Conservation (phyloP, 2,888 invertebrate species). For the Agonopterix subpropinquella region DNA sequence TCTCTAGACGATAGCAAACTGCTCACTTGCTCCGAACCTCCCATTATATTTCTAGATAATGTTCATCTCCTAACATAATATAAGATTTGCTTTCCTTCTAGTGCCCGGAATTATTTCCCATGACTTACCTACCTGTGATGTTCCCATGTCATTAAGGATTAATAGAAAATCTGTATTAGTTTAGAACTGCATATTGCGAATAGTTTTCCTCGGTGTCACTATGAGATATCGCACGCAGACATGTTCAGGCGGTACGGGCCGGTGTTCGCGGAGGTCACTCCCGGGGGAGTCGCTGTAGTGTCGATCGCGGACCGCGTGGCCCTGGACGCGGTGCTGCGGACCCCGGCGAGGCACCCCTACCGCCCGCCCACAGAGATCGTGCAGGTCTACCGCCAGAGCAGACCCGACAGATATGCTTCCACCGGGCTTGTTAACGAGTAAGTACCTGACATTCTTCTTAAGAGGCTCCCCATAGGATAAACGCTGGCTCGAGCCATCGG, state of each 20-base stretch:
- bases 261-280: slow-evolving; percentile 86
- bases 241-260: slow-evolving; percentile 84
- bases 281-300: slow-evolving; percentile 82
- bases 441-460: slow-evolving; percentile 48
- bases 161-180: too few relatives aligned
- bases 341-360: slow-evolving; percentile 83
- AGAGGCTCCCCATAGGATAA: too few relatives aligned
- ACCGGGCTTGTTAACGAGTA: slow-evolving; percentile 90
- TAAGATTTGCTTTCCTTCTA: too few relatives aligned
- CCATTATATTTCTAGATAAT: too few relatives aligned
- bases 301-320: slow-evolving; percentile 82
- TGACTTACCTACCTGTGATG: too few relatives aligned
- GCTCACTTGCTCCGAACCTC: too few relatives aligned
- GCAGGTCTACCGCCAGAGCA: slow-evolving; percentile 81
- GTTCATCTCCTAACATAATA: too few relatives aligned
- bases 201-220: slow-evolving; percentile 38
- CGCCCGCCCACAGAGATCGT: slow-evolving; percentile 90
- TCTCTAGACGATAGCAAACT: too few relatives aligned
- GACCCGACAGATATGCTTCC: slow-evolving; percentile 88
- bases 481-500: too few relatives aligned
- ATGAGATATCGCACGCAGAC: slow-evolving; percentile 72
- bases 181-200: too few relatives aligned
- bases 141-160: too few relatives aligned
- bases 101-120: too few relatives aligned
- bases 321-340: slow-evolving; percentile 84